Base-by-base conservation (phyloP, 1,140 invertebrate species). In the Andrena cerasifolii region DNA sequence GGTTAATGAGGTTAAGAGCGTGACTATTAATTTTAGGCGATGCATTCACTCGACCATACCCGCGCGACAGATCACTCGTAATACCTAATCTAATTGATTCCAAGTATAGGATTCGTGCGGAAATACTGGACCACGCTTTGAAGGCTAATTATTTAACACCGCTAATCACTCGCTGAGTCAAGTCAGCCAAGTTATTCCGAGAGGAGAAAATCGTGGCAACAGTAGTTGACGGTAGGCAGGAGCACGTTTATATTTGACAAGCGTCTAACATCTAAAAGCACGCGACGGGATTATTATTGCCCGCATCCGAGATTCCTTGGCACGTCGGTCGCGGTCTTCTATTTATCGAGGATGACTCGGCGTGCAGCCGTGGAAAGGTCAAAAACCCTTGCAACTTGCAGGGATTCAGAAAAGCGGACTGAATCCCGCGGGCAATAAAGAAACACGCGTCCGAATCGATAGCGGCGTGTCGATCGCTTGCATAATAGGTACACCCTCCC, bases 1-100 rank as follows among this genome's bases (percentile, higher is more conserved):
- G 28, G 40, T 21, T 75, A 75, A 75, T 56, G 73, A 58, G 63
- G 63, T 75, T 75, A 68, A 75, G 63, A 75, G 63, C 63, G 53
- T 28, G 36, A 26, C 73, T 75, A n/a, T n/a, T n/a, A n/a, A n/a
- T n/a, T n/a, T n/a, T n/a, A 47, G 47, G 33, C 49, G 49, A 49
- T 53, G 71, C 72, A 43, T 63, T 18, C 18, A 63, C 47, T 66
- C 33, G 49, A 66, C n/a, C n/a, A n/a, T n/a, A n/a, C n/a, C n/a
- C n/a, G n/a, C n/a, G n/a, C n/a, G n/a, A n/a, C n/a, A n/a, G n/a
- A n/a, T n/a, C n/a, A n/a, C n/a, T n/a, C n/a, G n/a, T n/a, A n/a
- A n/a, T n/a, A n/a, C n/a, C n/a, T n/a, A n/a, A n/a, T n/a, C n/a
- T n/a, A n/a, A n/a, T n/a, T n/a, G n/a, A n/a, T n/a, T n/a, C n/a